These are phyloP conservation scores for Halichondria panicea DNA, from an alignment of 37 sponge, comb jelly and placozoan species.

Conservation along the genomic window DNA sequence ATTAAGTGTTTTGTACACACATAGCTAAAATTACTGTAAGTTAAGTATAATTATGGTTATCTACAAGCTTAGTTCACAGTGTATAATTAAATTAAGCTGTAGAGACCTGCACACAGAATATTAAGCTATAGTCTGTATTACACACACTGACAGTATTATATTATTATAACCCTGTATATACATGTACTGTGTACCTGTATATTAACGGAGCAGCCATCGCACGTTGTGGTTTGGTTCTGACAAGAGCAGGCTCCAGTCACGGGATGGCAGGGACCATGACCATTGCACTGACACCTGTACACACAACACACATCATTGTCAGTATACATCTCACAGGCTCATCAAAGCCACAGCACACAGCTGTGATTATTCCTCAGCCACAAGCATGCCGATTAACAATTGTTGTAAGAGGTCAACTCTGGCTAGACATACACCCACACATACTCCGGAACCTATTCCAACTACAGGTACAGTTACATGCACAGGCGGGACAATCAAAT, in stretches of 20 bases:
- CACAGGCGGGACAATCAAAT: too few relatives aligned
- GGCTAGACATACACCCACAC: too few relatives aligned
- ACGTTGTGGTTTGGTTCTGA: background rate
- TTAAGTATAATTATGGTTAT: background rate
- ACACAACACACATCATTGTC: background rate
- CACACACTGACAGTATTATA: background rate
- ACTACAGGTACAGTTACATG: too few relatives aligned
- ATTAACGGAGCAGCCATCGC: background rate
- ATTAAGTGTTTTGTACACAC: too few relatives aligned
- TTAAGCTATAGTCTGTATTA: background rate
- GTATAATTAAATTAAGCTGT: background rate
- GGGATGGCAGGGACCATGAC: background rate
- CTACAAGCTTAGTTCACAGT: background rate
- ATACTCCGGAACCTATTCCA: too few relatives aligned
- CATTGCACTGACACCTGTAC: slow-evolving; percentile 6
- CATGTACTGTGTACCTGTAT: background rate
- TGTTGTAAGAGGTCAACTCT: too few relatives aligned
- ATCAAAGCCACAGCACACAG: background rate
- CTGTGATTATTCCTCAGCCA: too few relatives aligned
- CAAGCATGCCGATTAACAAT: too few relatives aligned
- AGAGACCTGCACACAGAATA: background rate
- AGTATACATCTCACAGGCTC: background rate
- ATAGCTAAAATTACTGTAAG: too few relatives aligned
- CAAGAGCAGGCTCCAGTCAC: background rate
- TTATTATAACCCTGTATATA: background rate